Evolutionary conservation across 2,888 invertebrate species (phyloP), one percentile per base, ranked within the genome.

Genomic region (Eupithecia subumbrata): DNA sequence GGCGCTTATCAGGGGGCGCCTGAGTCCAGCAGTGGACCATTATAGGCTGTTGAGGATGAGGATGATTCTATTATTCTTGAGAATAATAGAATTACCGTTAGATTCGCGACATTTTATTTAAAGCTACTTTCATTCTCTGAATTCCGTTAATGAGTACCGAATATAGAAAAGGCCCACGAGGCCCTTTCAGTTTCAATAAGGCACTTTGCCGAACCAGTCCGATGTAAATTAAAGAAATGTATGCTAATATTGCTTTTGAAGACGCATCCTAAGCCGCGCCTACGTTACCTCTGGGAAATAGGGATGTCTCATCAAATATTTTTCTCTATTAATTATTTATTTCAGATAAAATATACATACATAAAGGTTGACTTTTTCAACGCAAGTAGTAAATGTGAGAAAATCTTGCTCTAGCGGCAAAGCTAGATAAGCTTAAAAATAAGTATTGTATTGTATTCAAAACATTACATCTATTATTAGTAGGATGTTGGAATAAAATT

Each of bases 241-340:
- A 71, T 71, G 71, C 63, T 71, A 71, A 71, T 71, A 71, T n/a
- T 30, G 71, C 71, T 45, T 70, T 60, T 56, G 56, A 71, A 63
- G 63, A 71, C 63, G 30, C n/a, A 40, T 67, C 66, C 12, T 66
- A 37, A 18, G 64, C 66, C 37, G n/a, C 34, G 64, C 64, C 64
- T 37, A 66, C 64, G 18, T n/a, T 64, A 37, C 66, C 37, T 34
- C 34, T 66, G 66, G 18, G 60, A n/a, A 0, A 22, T 40, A 67
- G 40, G 66, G 66, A 1, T 40, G 66, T 67, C 66, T 4, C 40
- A 34, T 37, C 34, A 34, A 64, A 1, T n/a, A n/a, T 64, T 25
- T 30, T 64, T 16, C 16, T 16, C 18, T 30, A n/a, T n/a, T n/a
- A 52, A 0, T 9, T n/a, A 11, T 52, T n/a, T 52, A n/a, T n/a